Percentiles rank a stretch among this genome's conserved stretches.
phyloP scores from a whole-genome alignment of 2,113 vertebrate species.

The Gobio gobio region DNA sequence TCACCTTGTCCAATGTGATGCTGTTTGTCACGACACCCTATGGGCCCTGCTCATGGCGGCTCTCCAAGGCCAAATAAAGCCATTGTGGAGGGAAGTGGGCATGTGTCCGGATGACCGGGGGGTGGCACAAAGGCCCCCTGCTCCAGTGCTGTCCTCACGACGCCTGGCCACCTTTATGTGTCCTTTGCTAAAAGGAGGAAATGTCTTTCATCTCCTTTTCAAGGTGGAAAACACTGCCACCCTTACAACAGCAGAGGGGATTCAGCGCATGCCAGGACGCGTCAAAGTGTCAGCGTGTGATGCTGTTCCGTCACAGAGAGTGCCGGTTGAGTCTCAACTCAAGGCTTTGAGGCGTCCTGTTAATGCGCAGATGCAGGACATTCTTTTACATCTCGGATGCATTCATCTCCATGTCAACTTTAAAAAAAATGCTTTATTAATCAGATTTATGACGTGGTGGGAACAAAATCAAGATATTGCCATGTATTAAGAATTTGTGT shows the following conservation, averaged over 20 bases:
- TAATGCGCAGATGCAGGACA: not conserved
- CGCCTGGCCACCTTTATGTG: constrained; percentile 68
- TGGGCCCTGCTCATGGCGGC: constrained; percentile 64
- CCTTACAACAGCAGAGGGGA: constrained; percentile 33
- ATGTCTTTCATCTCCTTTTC: constrained; percentile 68
- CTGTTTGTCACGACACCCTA: constrained; percentile 67
- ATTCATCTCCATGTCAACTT: not conserved
- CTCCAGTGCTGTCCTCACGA: constrained; percentile 54
- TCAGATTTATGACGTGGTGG: no score
- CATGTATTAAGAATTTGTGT: no score
- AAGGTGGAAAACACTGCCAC: constrained; percentile 60
- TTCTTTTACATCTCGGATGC: not conserved
- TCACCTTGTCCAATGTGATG: constrained; percentile 30
- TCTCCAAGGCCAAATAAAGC: constrained; percentile 74
- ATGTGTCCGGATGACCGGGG: constrained; percentile 70
- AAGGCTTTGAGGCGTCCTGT: not conserved
- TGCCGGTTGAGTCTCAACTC: constrained; percentile 37
- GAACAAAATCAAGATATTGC: no score
- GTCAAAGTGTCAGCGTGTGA: constrained; percentile 57
- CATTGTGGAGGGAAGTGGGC: constrained; percentile 67
- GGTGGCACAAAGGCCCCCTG: constrained; percentile 67
- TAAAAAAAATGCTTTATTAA: not conserved
- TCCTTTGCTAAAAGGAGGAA: constrained; percentile 69
- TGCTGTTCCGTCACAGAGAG: constrained; percentile 48
- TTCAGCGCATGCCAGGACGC: constrained; percentile 49